phyloP scores from a whole-genome alignment of 2,797 vertebrate species.

The Luscinia megarhynchos region DNA sequence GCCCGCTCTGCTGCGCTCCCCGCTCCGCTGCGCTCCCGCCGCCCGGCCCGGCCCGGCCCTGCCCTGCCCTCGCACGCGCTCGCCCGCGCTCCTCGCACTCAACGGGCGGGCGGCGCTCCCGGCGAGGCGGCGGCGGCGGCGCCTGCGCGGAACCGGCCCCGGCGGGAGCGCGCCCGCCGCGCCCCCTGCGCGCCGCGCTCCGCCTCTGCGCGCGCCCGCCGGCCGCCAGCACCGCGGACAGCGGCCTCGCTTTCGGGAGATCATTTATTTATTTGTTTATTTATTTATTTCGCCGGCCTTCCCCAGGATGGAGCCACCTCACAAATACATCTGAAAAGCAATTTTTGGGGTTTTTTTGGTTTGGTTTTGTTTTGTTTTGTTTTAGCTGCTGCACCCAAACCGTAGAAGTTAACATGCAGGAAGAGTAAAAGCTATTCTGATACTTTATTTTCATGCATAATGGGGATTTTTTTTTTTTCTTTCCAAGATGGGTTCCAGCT shows the following conservation, averaged over 20 bases:
- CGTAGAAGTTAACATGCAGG: neutral
- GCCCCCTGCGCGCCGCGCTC: neutral
- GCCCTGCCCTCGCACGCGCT: slow-evolving; percentile 72
- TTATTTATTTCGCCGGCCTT: neutral
- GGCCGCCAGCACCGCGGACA: slow-evolving; percentile 60
- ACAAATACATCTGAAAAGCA: neutral
- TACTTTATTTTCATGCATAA: neutral
- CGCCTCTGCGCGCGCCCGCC: neutral
- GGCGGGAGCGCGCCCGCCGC: slow-evolving; percentile 44
- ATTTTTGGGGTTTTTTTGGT: neutral
- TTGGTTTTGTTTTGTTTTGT: neutral
- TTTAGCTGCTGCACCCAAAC: neutral
- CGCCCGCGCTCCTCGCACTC: slow-evolving; percentile 25
- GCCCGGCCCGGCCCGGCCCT: neutral
- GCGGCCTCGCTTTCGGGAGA: neutral
- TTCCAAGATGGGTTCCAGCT: neutral
- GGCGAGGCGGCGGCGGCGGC: slow-evolving; percentile 22
- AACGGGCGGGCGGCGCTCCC: slow-evolving; percentile 16
- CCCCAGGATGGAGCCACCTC: neutral
- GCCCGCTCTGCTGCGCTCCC: neutral
- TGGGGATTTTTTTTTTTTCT: neutral
- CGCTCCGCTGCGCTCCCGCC: neutral
- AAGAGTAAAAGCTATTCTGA: neutral
- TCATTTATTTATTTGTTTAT: neutral
- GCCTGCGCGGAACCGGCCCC: slow-evolving; percentile 61